Evolutionary conservation across 2,888 invertebrate species (phyloP).

Genomic region (Orthonychiurus folsomi): DNA sequence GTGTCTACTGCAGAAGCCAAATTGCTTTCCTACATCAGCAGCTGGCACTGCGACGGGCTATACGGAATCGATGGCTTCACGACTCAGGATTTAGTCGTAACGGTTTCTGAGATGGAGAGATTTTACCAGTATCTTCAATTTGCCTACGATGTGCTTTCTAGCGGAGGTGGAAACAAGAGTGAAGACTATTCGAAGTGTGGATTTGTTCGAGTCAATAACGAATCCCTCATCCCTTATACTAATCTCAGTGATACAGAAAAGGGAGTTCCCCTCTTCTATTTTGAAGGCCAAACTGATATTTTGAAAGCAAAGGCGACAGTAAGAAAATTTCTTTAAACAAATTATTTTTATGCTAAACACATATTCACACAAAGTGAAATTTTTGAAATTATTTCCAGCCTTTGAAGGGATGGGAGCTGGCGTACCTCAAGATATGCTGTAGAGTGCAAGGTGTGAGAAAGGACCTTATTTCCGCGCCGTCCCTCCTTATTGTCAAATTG

Average conservation of each 20-base stretch:
- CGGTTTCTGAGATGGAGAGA: constrained; percentile 75
- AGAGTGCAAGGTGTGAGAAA: constrained; percentile 87
- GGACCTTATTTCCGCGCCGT: constrained; percentile 81
- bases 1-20: constrained; percentile 75
- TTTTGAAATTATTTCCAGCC: constrained; percentile 21
- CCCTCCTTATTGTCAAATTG: constrained; percentile 80
- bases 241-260: constrained; percentile 65
- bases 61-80: constrained; percentile 82
- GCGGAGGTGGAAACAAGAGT: constrained; percentile 37
- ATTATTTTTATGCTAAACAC: background rate
- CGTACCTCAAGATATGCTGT: constrained; percentile 87
- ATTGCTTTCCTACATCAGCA: constrained; percentile 83
- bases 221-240: constrained; percentile 86
- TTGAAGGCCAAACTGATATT: constrained; percentile 78
- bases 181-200: constrained; percentile 64
- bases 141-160: constrained; percentile 58
- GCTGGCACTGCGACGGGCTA: constrained; percentile 80
- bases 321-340: constrained; percentile 20
- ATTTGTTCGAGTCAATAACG: constrained; percentile 83
- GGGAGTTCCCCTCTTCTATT: constrained; percentile 84
- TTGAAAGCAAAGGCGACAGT: constrained; percentile 76
- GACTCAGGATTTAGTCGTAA: constrained; percentile 79
- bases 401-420: constrained; percentile 81
- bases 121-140: constrained; percentile 84
- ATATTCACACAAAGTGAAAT: background rate